A percentile compares a stretch with the other conserved stretches of the same genome.
These are phyloP conservation scores for Apeltes quadracus DNA, from an alignment of 2,113 vertebrate genomes.

Conservation along the genomic window DNA sequence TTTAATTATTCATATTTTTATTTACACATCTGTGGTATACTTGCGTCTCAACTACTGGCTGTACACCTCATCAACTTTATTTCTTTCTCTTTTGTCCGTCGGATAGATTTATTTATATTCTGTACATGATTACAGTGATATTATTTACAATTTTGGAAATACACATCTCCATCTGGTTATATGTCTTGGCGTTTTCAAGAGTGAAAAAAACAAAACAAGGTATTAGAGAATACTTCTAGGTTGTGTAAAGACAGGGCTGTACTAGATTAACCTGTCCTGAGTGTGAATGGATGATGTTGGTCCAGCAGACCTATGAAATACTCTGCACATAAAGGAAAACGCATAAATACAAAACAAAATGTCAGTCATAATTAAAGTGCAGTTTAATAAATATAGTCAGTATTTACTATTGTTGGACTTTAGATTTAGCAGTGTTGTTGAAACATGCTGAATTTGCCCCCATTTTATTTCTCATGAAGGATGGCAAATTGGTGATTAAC, in stretches of 20 bases:
- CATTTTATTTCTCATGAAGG: slow-evolving; percentile 68
- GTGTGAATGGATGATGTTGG: slow-evolving; percentile 66
- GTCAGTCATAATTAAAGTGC: slow-evolving; percentile 57
- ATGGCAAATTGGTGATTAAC: slow-evolving; percentile 46
- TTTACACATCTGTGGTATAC: slow-evolving; percentile 72
- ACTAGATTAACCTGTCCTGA: slow-evolving; percentile 64
- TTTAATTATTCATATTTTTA: slow-evolving; percentile 76
- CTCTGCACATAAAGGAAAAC: slow-evolving; percentile 47
- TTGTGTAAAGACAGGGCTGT: slow-evolving; percentile 69
- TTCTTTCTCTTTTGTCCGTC: slow-evolving; percentile 55
- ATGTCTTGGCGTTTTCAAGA: slow-evolving; percentile 60
- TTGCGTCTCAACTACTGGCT: slow-evolving; percentile 74
- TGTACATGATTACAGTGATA: slow-evolving; percentile 67
- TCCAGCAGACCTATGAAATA: slow-evolving; percentile 51
- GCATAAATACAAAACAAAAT: slow-evolving; percentile 40
- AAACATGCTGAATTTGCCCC: slow-evolving; percentile 69
- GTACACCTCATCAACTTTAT: slow-evolving; percentile 65
- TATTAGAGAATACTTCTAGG: slow-evolving; percentile 70
- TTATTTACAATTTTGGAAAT: slow-evolving; percentile 64
- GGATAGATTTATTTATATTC: slow-evolving; percentile 72
- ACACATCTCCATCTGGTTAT: slow-evolving; percentile 58
- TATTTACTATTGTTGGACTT: slow-evolving; percentile 75
- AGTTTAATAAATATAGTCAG: slow-evolving; percentile 74
- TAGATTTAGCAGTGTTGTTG: slow-evolving; percentile 77
- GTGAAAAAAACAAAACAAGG: slow-evolving; percentile 38